Conservation (phyloP, 1,140 invertebrate species). For the Rhagoletis pomonella region DNA sequence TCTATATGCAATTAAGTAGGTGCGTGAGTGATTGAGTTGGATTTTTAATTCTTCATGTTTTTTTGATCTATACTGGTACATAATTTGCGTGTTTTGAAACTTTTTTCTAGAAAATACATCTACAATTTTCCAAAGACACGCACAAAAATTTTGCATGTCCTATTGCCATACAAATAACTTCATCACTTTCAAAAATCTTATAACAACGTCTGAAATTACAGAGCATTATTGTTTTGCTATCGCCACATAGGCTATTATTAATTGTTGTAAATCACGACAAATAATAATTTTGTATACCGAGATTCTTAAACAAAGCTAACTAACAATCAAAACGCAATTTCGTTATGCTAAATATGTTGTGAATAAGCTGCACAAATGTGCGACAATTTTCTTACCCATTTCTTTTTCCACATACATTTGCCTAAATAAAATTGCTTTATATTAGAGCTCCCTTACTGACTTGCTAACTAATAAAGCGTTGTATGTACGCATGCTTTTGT, state of each 20-base stretch:
- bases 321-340: conserved; percentile 10
- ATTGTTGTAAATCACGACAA: conserved; percentile 1
- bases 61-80: too few species aligned
- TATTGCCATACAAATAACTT: background rate
- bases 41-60: too few species aligned
- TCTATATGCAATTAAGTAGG: too few species aligned
- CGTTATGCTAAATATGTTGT: background rate
- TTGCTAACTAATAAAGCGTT: background rate
- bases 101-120: too few species aligned
- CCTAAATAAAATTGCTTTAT: too few species aligned
- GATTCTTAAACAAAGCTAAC: background rate
- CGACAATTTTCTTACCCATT: background rate
- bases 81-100: too few species aligned
- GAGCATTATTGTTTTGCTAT: background rate
- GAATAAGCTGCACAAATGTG: background rate
- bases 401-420: background rate
- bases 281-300: background rate
- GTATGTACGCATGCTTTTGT: background rate
- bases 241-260: background rate
- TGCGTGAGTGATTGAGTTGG: too few species aligned
- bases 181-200: background rate
- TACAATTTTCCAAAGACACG: too few species aligned
- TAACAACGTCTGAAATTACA: background rate
- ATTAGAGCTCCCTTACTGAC: too few species aligned
- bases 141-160: too few species aligned